Base-by-base conservation (phyloP, 2,797 vertebrate genomes). In the Tokudaia tokunoshimensis region DNA sequence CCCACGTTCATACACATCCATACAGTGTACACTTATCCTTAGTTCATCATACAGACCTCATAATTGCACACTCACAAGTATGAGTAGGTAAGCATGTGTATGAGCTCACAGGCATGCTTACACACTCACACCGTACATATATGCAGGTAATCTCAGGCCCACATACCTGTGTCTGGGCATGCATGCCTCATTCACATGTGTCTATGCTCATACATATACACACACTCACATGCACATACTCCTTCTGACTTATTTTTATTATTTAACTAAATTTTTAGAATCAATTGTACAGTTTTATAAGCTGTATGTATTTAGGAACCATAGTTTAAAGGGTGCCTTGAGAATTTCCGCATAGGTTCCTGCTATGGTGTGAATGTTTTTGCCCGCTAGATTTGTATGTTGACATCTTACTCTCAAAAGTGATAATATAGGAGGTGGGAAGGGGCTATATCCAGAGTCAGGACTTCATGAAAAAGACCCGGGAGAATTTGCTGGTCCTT, bases 111-210 rank as follows among this genome's bases (percentile, higher is more conserved):
- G 4, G 24, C 37, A 55, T 22, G 26, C 52, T 57, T 22, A 44
- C 37, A 59, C 14, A 59, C 17, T 76, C 29, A 76, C 19, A 34
- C 11, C 41, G 24, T 47, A 76, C 12, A 47, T n/a, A n/a, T n/a
- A 67, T 22, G 29, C n/a, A 74, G 13, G 13, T 34, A 34, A 29
- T 41, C 67, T 87, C 67, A 74, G 4, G 37, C 10, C n/a, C 83
- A 20, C n/a, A 4, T 3, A 89, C 10, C 11, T 22, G 4, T n/a
- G 29, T 0, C 0, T 26, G 3, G 6, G 2, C 5, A 1, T 41
- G 2, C 11, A 6, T 3, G 0, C 4, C 24, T 37, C 22, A 72
- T 81, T 2, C 10, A 37, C 14, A 11, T 61, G 44, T 24, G 15
- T 14, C 12, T 19, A 74, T 24, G 14, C n/a, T 31, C 13, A 37